Conservation (phyloP, 2,113 vertebrate species). For the Cheilinus undulatus region DNA sequence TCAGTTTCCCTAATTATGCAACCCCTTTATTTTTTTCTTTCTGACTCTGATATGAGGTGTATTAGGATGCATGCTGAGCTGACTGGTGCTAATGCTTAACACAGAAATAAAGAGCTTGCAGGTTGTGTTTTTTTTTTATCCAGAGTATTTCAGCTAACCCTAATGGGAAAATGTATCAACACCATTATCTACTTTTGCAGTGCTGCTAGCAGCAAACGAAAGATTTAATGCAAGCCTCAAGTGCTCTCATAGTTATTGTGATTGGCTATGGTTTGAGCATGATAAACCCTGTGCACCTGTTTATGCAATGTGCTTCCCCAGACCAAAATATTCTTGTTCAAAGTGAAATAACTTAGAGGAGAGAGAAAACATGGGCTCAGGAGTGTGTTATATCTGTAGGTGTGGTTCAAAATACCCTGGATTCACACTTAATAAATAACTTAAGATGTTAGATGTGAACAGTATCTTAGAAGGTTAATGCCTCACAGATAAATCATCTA, state of each 20-base stretch:
- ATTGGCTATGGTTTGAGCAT: conserved; percentile 41
- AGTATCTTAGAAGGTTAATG: background rate
- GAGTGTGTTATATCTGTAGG: background rate
- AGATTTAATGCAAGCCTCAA: conserved; percentile 57
- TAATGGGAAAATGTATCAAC: conserved; percentile 53
- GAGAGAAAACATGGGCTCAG: conserved; percentile 8
- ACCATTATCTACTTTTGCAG: conserved; percentile 58
- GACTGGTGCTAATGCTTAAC: conserved; percentile 18
- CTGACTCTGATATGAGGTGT: conserved; percentile 40
- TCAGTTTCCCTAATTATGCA: conserved; percentile 35
- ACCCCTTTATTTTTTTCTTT: conserved; percentile 8
- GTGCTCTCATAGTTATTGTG: conserved; percentile 63
- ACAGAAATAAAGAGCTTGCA: conserved; percentile 6
- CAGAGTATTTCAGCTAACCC: conserved; percentile 43
- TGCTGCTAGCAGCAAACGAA: conserved; percentile 48
- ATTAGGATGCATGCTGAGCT: background rate
- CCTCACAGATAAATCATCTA: background rate
- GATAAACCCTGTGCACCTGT: conserved; percentile 54
- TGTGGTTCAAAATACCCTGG: background rate
- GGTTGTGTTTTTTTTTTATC: conserved; percentile 19
- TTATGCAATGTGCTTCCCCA: conserved; percentile 51
- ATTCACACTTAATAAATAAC: conserved; percentile 3
- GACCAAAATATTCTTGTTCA: conserved; percentile 29
- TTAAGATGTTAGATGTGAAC: background rate
- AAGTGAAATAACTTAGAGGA: conserved; percentile 2